Conservation (phyloP, 2,888 invertebrate genomes). For the Clepsis dumicolana region DNA sequence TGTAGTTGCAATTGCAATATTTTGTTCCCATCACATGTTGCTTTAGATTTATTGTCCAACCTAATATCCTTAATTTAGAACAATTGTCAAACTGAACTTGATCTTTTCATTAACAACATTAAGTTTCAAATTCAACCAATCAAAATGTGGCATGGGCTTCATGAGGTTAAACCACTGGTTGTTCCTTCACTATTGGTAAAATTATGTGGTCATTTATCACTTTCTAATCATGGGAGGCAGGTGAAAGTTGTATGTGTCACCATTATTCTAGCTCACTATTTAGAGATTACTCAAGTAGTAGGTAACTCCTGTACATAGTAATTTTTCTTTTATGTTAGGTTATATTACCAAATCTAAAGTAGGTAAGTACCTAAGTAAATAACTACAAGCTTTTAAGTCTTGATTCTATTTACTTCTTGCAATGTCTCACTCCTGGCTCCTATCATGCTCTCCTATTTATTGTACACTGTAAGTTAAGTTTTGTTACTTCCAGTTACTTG, state of each 20-base stretch:
- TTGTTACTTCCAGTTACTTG: background rate
- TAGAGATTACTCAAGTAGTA: background rate
- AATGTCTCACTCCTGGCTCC: too few species aligned
- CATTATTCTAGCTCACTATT: background rate
- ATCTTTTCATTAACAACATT: too few species aligned
- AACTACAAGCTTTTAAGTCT: background rate
- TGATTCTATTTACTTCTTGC: too few species aligned
- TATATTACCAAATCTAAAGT: background rate
- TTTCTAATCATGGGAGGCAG: background rate
- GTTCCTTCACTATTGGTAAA: background rate
- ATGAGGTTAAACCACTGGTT: too few species aligned
- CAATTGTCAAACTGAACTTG: too few species aligned
- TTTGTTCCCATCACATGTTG: too few species aligned
- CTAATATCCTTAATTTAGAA: too few species aligned
- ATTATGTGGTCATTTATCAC: background rate
- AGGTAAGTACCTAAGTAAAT: background rate
- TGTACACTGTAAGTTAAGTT: background rate
- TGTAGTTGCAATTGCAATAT: too few species aligned
- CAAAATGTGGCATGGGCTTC: too few species aligned
- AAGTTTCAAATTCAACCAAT: too few species aligned
- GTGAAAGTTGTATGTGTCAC: constrained; percentile 11
- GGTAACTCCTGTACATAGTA: background rate
- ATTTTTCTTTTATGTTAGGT: background rate
- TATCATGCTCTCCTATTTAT: background rate
- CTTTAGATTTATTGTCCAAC: too few species aligned